Percentiles rank a stretch among this genome's conserved stretches.
Conservation (phyloP, 2,888 invertebrate species). For the Philonicus albiceps region DNA sequence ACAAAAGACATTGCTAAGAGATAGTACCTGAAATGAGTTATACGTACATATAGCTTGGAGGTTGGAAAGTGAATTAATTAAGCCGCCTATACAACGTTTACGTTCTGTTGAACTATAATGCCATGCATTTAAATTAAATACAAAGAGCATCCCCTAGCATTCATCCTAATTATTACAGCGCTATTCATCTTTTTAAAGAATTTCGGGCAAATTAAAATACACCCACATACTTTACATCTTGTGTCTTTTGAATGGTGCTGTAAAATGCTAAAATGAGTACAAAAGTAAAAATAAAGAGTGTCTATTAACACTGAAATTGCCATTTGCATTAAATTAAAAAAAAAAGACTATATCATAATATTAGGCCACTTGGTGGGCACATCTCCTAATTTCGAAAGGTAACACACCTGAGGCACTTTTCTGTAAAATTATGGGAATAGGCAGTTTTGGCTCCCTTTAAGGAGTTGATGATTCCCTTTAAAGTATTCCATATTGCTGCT, state of each 20-base stretch:
- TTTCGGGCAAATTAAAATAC: background rate
- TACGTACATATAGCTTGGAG: background rate
- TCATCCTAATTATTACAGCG: background rate
- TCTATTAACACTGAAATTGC: background rate
- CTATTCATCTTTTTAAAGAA: background rate
- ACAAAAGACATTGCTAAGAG: background rate
- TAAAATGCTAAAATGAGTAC: background rate
- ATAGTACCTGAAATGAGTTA: background rate
- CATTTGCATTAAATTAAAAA: background rate
- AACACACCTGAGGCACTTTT: background rate
- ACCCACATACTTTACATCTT: background rate
- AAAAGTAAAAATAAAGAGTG: background rate
- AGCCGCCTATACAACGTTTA: background rate
- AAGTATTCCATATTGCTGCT: background rate
- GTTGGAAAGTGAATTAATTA: background rate
- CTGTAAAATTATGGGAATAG: background rate
- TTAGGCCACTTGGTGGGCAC: background rate
- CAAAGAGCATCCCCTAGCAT: background rate
- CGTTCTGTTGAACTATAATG: background rate
- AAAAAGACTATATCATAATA: background rate
- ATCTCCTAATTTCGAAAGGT: background rate
- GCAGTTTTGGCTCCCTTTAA: background rate
- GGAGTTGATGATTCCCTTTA: background rate
- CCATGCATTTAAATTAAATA: constrained; percentile 18
- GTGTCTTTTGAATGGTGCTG: background rate